Conservation (phyloP, 1,140 invertebrate genomes). For the Ectropis grisescens region DNA sequence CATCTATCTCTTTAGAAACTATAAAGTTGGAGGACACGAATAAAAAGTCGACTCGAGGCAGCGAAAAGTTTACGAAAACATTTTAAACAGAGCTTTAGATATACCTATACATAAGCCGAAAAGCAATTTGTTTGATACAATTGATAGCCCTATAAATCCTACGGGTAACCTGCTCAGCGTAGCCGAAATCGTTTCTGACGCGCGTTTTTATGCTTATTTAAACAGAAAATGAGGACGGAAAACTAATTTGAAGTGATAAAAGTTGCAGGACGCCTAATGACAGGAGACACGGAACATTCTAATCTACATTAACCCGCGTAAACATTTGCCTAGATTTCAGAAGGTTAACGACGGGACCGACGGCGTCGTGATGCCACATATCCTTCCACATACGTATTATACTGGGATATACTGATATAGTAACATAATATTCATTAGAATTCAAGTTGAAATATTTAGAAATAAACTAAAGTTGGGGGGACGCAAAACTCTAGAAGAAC, state of each 20-base stretch:
- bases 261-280: constrained; percentile 23
- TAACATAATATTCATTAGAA: too few relatives aligned
- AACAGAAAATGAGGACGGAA: constrained; percentile 8
- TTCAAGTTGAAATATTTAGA: too few relatives aligned
- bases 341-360: constrained; percentile 2
- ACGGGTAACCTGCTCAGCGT: background rate
- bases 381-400: too few relatives aligned
- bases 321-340: constrained; percentile 8
- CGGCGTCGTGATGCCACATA: too few relatives aligned
- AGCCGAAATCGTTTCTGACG: background rate
- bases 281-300: constrained; percentile 19
- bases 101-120: constrained; percentile 7
- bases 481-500: too few relatives aligned
- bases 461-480: too few relatives aligned
- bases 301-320: constrained; percentile 10
- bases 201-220: constrained; percentile 11
- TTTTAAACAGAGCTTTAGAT: too few relatives aligned
- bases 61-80: too few relatives aligned
- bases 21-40: too few relatives aligned
- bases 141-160: constrained; percentile 18
- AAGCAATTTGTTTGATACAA: constrained; percentile 13
- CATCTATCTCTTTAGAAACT: too few relatives aligned
- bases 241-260: constrained; percentile 23
- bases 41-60: too few relatives aligned
- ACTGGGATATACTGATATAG: too few relatives aligned